Evolutionary conservation across 2,113 vertebrate species (phyloP), one percentile per base, ranked within the genome.

Genomic region (Ellobius talpinus): DNA sequence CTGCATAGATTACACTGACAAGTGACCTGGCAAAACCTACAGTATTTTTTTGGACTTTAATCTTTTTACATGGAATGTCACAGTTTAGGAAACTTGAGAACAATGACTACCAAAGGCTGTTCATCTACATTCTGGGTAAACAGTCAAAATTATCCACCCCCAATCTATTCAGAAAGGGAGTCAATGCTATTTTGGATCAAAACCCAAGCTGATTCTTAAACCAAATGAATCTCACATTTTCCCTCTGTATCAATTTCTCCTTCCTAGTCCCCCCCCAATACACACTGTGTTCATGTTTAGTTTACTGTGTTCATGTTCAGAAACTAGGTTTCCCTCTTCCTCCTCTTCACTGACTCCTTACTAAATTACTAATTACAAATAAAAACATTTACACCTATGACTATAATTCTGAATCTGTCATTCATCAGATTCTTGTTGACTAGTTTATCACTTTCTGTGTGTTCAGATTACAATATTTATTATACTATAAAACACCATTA

Each of bases 1-100:
- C 55, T 90, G 63, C 63, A 90, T 86, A 92, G 90, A 70, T 26
- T 12, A 89, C 14, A 78, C 24, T 11, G 11, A 84, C 24, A 24
- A 14, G 55, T 31, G 77, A 91, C 58, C 33, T n/a, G 39, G 55
- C 50, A 39, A 92, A 61, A 88, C 16, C 21, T 74, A 63, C 0
- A 76, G 55, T 36, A 65, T 58, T 95, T 36, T 55, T 58, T 95
- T 50, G 31, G 21, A 92, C 70, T 95, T 90, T 58, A 87, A 39
- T 5, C 4, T 50, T 73, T 85, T 91, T 93, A 81, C 31, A 87
- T 66, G 63, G 65, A 10, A 55, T 89, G 91, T 65, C 58, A 72
- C 11, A 58, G 33, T 73, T 96, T 52, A 87, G 24, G 21, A 81
- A 39, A 23, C 39, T 73, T 94, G 36, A 96, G 50, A 29, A 74